A percentile compares a stretch with the other conserved stretches of the same genome.
These are phyloP conservation scores for Thamnaconus septentrionalis DNA, from an alignment of 2,113 vertebrate genomes.

Conservation along the genomic window DNA sequence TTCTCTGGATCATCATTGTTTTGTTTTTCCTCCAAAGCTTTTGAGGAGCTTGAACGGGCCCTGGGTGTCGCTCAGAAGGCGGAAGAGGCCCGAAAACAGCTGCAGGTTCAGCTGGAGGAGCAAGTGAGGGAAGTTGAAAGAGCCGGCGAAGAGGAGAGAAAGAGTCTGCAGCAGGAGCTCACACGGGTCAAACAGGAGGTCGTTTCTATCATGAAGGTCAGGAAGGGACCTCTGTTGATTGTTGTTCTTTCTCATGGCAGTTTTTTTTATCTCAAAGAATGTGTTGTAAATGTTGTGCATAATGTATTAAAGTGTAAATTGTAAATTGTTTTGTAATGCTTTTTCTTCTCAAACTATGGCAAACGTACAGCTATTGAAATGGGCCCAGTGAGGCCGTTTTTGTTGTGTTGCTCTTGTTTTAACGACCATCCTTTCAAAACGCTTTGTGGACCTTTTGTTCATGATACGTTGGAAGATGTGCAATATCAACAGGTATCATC, in stretches of 20 bases:
- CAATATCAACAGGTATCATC: no score
- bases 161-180: conserved; percentile 87
- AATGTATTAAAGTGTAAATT: no score
- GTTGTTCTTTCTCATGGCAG: background rate
- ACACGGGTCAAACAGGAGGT: conserved; percentile 90
- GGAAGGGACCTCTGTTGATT: conserved; percentile 21
- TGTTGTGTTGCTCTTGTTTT: no score
- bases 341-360: no score
- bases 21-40: conserved; percentile 73
- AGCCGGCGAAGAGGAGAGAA: conserved; percentile 86
- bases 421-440: no score
- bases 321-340: no score
- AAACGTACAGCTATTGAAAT: no score
- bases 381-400: no score
- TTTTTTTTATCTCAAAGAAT: no score
- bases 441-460: no score
- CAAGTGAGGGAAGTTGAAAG: conserved; percentile 85
- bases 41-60: conserved; percentile 93
- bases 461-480: no score
- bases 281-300: no score
- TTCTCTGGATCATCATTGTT: background rate
- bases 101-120: conserved; percentile 89
- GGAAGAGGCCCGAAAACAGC: conserved; percentile 87
- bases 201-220: conserved; percentile 89
- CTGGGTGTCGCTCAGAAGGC: conserved; percentile 85